phyloP scores from a whole-genome alignment of 2,888 invertebrate genomes.

The Helleia helle region DNA sequence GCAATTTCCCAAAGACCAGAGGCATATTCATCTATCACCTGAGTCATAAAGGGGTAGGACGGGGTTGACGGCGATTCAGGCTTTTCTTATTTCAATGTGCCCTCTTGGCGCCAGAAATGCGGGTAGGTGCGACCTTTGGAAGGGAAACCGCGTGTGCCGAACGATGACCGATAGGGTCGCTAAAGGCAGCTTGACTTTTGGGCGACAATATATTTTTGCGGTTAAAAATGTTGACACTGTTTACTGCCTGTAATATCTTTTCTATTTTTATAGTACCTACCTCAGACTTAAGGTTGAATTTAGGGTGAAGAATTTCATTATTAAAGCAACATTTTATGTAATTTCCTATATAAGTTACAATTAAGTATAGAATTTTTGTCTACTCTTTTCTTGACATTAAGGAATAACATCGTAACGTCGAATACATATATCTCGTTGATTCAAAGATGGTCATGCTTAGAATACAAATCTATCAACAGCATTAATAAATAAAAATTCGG shows the following conservation, averaged over 20 bases:
- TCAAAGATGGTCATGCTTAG: too few species aligned
- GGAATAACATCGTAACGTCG: too few species aligned
- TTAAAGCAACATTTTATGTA: too few species aligned
- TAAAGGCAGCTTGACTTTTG: slow-evolving; percentile 25
- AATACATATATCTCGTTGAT: too few species aligned
- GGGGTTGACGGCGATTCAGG: slow-evolving; percentile 57
- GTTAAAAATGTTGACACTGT: not conserved
- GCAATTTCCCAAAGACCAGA: slow-evolving; percentile 13
- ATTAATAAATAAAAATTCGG: too few species aligned
- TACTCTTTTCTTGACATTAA: too few species aligned
- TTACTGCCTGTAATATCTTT: not conserved
- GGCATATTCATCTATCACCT: slow-evolving; percentile 58
- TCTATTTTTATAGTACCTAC: not conserved
- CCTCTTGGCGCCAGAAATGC: slow-evolving; percentile 50
- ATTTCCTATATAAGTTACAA: too few species aligned
- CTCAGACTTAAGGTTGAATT: too few species aligned
- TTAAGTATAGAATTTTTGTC: too few species aligned
- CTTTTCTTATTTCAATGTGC: slow-evolving; percentile 56
- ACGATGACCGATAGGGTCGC: slow-evolving; percentile 55
- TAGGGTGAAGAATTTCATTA: too few species aligned
- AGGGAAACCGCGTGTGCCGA: slow-evolving; percentile 34
- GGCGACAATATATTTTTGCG: slow-evolving; percentile 18
- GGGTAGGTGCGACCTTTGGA: slow-evolving; percentile 43
- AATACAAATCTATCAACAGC: too few species aligned
- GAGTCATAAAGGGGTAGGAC: slow-evolving; percentile 59